Base-by-base conservation (phyloP, 2,888 invertebrate species). In the Ischnura elegans region DNA sequence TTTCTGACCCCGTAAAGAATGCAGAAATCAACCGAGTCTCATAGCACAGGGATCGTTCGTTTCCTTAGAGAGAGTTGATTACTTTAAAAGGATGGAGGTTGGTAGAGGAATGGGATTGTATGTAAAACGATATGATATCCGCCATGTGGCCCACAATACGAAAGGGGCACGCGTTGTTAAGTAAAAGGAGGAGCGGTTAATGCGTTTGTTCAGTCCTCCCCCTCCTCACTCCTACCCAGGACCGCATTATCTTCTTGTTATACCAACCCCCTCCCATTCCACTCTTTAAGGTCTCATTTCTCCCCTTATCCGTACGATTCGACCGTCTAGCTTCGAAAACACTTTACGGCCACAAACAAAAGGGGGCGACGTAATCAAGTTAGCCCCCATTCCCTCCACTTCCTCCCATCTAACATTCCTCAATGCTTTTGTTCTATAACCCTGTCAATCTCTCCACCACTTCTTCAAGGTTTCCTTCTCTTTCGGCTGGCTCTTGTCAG, bases 291-390 rank as follows among this genome's bases (percentile, higher is more conserved):
- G 36, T 86, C 43, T 43, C n/a, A 25, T 86, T 46, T n/a, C 87
- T 43, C 87, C 29, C 42, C 42, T 29, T 55, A 36, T 42, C 42
- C 55, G 25, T 55, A 29, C 55, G 42, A 61, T 42, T 76, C 76
- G 51, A 55, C 87, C 36, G 51, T 55, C 55, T 21, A 87, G 55
- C 55, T 51, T 36, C 55, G 55, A 55, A 87, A 42, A 87, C 87
- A 87, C 87, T 87, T 87, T 87, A 55, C 55, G 87, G 87, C 87
- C 36, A 42, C 55, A 87, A 87, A 87, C 87, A 87, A 87, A 87
- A 87, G 87, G 36, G 51, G 55, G 8, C 76, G 46, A 25, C 55
- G 55, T 87, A 87, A 87, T 87, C 87, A 55, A 87, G 87, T 87
- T 87, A 87, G 55, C 25, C 87, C 36, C 51, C 55, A 55, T 51